Percentiles rank a stretch among this genome's conserved stretches.
Evolutionary conservation across 1,140 invertebrate genomes (phyloP).

Genomic region (Laupala kohalensis): DNA sequence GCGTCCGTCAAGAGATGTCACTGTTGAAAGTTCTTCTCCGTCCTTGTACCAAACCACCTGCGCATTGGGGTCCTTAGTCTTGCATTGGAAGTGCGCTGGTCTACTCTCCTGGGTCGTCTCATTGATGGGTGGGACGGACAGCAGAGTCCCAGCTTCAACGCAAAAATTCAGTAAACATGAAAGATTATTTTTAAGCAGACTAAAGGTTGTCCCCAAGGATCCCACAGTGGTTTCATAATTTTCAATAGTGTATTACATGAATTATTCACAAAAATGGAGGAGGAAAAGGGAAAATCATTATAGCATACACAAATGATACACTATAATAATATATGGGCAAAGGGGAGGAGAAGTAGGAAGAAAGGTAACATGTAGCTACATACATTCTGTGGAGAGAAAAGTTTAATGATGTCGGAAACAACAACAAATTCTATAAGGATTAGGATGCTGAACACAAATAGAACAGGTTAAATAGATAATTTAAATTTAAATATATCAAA

Average conservation of each 20-base stretch:
- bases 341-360: background rate
- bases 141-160: slow-evolving; percentile 61
- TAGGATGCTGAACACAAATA: no score
- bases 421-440: no score
- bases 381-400: no score
- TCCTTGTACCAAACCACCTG: slow-evolving; percentile 61
- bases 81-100: slow-evolving; percentile 67
- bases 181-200: no score
- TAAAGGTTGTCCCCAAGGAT: no score
- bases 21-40: slow-evolving; percentile 39
- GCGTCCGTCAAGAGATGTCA: slow-evolving; percentile 48
- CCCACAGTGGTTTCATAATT: no score
- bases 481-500: no score
- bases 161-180: no score
- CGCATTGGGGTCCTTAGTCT: slow-evolving; percentile 47
- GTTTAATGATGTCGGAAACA: no score
- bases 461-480: no score
- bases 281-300: background rate
- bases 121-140: slow-evolving; percentile 75
- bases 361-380: no score
- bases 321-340: background rate
- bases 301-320: background rate
- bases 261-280: background rate
- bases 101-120: slow-evolving; percentile 76
- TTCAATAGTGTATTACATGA: no score